Base-by-base conservation (phyloP, 2,888 invertebrate genomes). In the Drosophila quinaria region DNA sequence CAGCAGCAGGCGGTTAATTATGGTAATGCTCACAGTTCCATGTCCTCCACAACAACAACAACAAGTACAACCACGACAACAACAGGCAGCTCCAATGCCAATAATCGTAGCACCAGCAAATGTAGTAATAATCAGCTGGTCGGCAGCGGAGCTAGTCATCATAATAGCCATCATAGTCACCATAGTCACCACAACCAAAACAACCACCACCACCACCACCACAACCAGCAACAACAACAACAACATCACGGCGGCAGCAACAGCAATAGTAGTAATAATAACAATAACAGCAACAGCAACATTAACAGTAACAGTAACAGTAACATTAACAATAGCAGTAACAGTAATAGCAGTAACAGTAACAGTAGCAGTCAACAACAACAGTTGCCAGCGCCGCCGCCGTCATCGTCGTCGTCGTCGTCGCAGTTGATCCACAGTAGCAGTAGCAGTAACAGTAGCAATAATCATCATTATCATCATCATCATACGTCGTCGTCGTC, bases 1-100 rank as follows among this genome's bases (percentile, higher is more conserved):
- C 91, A 87, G 29, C 81, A 80, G 60, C 85, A 82, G 52, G 72
- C 85, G 56, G 74, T 87, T 44, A 87, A 78, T 80, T 86, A 86
- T 87, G 86, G 86, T 86, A 86, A 86, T 86, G 60, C 86, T 60
- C 79, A 78, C 68, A 78, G 58, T 76, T 76, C 79, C 66, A 81
- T 74, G 74, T 71, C 80, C 69, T 72, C 76, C 63, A 67, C 70
- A 70, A 51, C 72, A 59, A 63, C 52, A 52, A 37, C 46, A 22
- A 31, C 55, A 33, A 33, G 49, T 31, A 33, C 60, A 31, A 31
- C 49, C 41, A 29, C 29, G 5, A 29, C 29, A 29, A 33, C 60
- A 39, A 29, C 68, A 55, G 65, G 60, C 70, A 74, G 63, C 68
- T 54, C 63, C 67, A 67, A 56, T 70, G 73, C 77, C 75, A 78